A percentile compares a stretch with the other conserved stretches of the same genome.
phyloP scores from a whole-genome alignment of 1,140 invertebrate genomes.

The Tetraneura akinire region DNA sequence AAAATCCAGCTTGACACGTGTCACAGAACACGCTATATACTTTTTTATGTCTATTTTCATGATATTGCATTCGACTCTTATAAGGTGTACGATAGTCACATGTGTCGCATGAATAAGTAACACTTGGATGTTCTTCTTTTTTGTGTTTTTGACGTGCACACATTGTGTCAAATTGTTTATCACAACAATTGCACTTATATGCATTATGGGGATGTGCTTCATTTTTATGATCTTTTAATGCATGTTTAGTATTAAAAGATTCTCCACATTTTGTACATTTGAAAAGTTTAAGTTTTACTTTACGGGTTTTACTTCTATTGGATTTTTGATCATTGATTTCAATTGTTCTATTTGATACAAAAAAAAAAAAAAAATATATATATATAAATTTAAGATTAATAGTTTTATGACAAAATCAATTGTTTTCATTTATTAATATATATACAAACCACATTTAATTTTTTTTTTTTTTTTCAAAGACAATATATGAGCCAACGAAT shows the following conservation, averaged over 20 bases:
- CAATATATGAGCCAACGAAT: too few species aligned
- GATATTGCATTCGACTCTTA: constrained; percentile 57
- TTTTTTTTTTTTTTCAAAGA: too few species aligned
- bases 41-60: constrained; percentile 58
- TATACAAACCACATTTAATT: too few species aligned
- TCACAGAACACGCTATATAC: constrained; percentile 62
- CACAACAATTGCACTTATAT: constrained; percentile 51
- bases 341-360: neutral
- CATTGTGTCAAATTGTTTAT: constrained; percentile 51
- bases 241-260: constrained; percentile 42
- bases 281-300: constrained; percentile 36
- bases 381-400: too few species aligned
- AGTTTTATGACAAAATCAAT: too few species aligned
- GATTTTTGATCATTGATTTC: constrained; percentile 26
- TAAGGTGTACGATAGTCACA: constrained; percentile 57
- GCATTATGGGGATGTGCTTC: constrained; percentile 20
- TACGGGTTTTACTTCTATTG: constrained; percentile 4
- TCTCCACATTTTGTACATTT: constrained; percentile 51
- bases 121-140: constrained; percentile 47
- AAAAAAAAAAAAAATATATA: too few species aligned
- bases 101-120: constrained; percentile 56
- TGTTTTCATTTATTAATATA: too few species aligned
- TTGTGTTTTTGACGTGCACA: constrained; percentile 44
- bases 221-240: constrained; percentile 52
- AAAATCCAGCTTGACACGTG: constrained; percentile 74